These are phyloP conservation scores for Heloderma charlesbogerti DNA, from an alignment of 2,113 vertebrate species.

Conservation along the genomic window DNA sequence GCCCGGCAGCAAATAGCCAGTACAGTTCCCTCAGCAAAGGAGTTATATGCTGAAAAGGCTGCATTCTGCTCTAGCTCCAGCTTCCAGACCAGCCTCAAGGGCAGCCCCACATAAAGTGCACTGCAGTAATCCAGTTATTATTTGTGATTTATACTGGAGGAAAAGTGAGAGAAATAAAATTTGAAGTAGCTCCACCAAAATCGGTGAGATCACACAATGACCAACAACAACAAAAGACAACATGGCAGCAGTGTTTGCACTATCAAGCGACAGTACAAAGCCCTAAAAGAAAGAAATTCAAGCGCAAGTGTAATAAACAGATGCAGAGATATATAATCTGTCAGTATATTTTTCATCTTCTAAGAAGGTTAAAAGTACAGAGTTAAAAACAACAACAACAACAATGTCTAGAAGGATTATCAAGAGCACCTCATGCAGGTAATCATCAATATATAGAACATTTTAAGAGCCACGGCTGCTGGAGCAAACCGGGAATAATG, in stretches of 20 bases:
- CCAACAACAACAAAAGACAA: background rate
- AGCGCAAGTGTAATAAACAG: background rate
- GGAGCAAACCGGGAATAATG: constrained; percentile 44
- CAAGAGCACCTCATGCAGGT: constrained; percentile 16
- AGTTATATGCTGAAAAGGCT: no score
- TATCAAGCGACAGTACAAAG: background rate
- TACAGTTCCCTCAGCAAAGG: no score
- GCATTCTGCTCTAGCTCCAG: no score
- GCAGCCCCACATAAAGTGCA: no score
- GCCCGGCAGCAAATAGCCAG: no score
- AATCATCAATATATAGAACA: constrained; percentile 39
- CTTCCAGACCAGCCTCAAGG: no score
- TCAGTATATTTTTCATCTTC: background rate
- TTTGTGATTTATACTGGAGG: background rate
- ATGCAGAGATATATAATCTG: background rate
- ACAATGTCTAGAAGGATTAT: background rate
- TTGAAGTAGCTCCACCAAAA: background rate
- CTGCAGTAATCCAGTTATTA: no score
- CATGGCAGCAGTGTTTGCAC: background rate
- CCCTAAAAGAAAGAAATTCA: background rate
- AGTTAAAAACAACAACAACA: constrained; percentile 10
- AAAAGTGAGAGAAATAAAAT: background rate
- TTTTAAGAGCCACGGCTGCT: constrained; percentile 39
- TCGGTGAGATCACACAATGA: background rate
- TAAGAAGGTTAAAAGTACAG: background rate